phyloP scores from a whole-genome alignment of 1,140 invertebrate genomes.

The Sycophila sp. region DNA sequence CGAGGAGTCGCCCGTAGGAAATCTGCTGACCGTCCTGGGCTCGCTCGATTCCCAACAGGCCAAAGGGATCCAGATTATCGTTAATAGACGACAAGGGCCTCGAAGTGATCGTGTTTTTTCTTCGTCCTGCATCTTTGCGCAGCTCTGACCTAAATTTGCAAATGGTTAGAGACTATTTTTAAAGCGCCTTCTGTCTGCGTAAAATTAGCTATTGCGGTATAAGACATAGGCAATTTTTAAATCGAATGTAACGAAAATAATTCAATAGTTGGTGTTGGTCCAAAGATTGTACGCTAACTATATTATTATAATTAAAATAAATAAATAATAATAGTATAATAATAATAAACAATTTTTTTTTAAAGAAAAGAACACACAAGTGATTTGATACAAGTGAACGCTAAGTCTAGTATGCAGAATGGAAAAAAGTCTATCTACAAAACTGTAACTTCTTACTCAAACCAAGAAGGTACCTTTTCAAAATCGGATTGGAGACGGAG shows the following conservation, averaged over 20 bases:
- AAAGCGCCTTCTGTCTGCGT: too few relatives aligned
- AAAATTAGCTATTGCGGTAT: too few relatives aligned
- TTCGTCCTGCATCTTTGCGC: conserved; percentile 79
- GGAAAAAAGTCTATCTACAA: conserved; percentile 9
- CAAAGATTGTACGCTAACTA: too few relatives aligned
- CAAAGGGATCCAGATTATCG: conserved; percentile 86
- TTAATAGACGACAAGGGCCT: conserved; percentile 85
- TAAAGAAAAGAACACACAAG: too few relatives aligned
- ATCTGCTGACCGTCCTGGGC: conserved; percentile 87
- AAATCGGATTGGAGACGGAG: conserved; percentile 48
- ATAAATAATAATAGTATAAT: too few relatives aligned
- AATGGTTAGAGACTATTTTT: too few relatives aligned
- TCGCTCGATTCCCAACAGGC: conserved; percentile 83
- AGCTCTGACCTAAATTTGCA: conserved; percentile 76
- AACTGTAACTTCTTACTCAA: conserved; percentile 1
- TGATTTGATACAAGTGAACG: background rate
- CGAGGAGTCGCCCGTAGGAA: conserved; percentile 86
- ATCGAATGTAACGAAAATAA: conserved; percentile 17
- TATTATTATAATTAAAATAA: too few relatives aligned
- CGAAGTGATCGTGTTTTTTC: conserved; percentile 82
- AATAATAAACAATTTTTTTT: too few relatives aligned
- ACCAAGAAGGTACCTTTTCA: conserved; percentile 46
- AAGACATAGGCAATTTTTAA: too few relatives aligned
- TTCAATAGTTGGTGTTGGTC: too few relatives aligned
- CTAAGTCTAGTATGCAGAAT: background rate